Base-by-base conservation (phyloP, 1,140 invertebrate species). In the Pissodes strobi region DNA sequence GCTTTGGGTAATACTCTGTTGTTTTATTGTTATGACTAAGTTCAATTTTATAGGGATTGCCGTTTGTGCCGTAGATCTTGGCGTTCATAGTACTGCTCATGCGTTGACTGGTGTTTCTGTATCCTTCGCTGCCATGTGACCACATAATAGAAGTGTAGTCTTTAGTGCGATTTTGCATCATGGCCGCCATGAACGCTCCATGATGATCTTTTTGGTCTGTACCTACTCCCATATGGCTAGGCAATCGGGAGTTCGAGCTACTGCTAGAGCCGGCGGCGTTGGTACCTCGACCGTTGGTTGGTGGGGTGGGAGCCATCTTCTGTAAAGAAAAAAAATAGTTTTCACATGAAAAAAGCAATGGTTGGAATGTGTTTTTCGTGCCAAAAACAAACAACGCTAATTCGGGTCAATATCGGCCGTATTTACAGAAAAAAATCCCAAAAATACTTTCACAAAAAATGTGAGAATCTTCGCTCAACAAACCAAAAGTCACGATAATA, bases 91-190 rank as follows among this genome's bases (percentile, higher is more conserved):
- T 39, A 12, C 9, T 13, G 9, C 37, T 13, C 37, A 39, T 12
- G 9, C 37, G 37, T 6, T 39, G 37, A 13, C 37, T 39, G 13
- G 37, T n/a, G 9, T 12, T n/a, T 13, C 9, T 39, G 37, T 39
- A 39, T 12, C 37, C 37, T 39, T 39, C 37, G 37, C 18, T 39
- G 9, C 9, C 37, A 6, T 39, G 37, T 13, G 37, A 39, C 37
- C 37, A 39, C 37, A 34, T 34, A 34, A 34, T 34, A 34, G 30
- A 34, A 34, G 30, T 34, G 37, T 39, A 39, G 13, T 39, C 37
- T 39, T 39, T 39, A 13, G 10, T 39, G 37, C 37, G 37, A 13
- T 39, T 39, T 39, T 39, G 37, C 37, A 39, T 39, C 37, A 39
- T 39, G 37, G 37, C 37, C 10, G 37, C 37, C 37, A 39, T 39